Conservation (phyloP, 2,888 invertebrate species). For the Drosophila kokeensis region DNA sequence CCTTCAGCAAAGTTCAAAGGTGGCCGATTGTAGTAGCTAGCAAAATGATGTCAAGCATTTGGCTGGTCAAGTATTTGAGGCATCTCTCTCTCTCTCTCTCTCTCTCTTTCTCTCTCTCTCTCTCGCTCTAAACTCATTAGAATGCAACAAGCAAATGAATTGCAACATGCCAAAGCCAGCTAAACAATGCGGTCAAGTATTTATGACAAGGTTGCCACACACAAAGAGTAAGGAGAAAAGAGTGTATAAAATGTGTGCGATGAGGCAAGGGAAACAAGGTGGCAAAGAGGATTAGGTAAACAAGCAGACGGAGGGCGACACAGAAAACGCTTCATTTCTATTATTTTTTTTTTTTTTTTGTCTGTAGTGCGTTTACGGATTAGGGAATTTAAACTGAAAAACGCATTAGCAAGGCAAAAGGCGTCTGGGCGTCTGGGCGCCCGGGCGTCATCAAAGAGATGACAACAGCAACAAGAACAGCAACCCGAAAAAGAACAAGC, state of each 20-base stretch:
- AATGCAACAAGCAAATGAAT: constrained; percentile 60
- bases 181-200: constrained; percentile 77
- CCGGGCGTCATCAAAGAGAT: constrained; percentile 42
- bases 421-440: constrained; percentile 38
- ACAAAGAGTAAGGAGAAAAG: constrained; percentile 11
- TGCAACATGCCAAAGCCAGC: constrained; percentile 54
- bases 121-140: constrained; percentile 66
- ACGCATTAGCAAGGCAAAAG: constrained; percentile 79
- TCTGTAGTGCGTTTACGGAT: constrained; percentile 78
- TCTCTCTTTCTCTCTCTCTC: constrained; percentile 22
- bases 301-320: constrained; percentile 59
- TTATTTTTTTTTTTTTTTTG: not conserved
- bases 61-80: constrained; percentile 35
- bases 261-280: not conserved
- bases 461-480: constrained; percentile 21
- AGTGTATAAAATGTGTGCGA: constrained; percentile 16
- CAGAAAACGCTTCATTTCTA: constrained; percentile 56
- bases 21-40: not conserved
- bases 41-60: constrained; percentile 40
- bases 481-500: constrained; percentile 1
- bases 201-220: constrained; percentile 73
- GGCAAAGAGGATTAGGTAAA: constrained; percentile 46
- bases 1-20: constrained; percentile 58
- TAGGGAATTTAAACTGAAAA: constrained; percentile 79
- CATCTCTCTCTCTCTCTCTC: constrained; percentile 4